A percentile compares a stretch with the other conserved stretches of the same genome.
These are phyloP conservation scores for Phyllostomus hastatus DNA, from an alignment of 2,113 vertebrate genomes.

Conservation along the genomic window DNA sequence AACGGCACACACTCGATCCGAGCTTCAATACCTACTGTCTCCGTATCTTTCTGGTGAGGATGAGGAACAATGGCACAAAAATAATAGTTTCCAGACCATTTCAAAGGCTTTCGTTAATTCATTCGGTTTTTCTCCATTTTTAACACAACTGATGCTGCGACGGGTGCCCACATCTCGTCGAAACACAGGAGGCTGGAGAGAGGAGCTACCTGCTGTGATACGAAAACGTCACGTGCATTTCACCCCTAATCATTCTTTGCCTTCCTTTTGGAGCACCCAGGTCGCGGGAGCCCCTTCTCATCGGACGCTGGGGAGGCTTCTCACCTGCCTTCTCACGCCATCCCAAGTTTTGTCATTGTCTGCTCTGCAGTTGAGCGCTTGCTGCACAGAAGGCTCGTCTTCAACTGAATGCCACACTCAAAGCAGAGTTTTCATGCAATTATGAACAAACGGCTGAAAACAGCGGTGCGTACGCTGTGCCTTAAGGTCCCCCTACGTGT, in stretches of 20 bases:
- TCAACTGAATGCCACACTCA: background rate
- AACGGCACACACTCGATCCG: background rate
- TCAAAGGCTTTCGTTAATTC: constrained; percentile 54
- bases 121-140: constrained; percentile 19
- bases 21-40: background rate
- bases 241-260: background rate
- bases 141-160: background rate
- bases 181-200: background rate
- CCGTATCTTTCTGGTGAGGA: background rate
- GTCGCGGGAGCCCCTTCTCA: background rate
- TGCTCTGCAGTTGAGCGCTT: background rate
- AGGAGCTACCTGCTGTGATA: background rate
- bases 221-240: background rate
- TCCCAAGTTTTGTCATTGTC: background rate
- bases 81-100: constrained; percentile 33
- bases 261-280: background rate
- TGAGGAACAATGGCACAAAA: constrained; percentile 29
- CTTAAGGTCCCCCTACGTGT: background rate
- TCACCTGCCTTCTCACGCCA: background rate
- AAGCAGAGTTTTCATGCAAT: background rate
- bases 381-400: background rate
- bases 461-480: accelerated
- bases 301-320: background rate
- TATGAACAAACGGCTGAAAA: background rate
- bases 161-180: background rate